Conservation (phyloP, 2,113 vertebrate genomes). For the Salvator merianae region DNA sequence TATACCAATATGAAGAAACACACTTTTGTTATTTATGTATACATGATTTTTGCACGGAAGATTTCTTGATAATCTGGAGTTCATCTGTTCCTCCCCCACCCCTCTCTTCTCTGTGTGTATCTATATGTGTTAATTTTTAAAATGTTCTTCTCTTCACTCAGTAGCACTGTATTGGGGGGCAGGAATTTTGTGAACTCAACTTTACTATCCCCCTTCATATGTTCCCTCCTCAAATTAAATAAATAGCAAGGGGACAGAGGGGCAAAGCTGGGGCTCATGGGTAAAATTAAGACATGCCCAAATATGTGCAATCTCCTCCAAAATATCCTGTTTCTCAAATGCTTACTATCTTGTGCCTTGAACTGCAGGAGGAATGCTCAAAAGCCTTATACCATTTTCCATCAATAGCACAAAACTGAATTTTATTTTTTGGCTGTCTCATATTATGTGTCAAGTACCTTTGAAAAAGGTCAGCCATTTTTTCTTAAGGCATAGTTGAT, state of each 20-base stretch:
- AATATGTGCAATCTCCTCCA: neutral
- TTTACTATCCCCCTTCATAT: too few species aligned
- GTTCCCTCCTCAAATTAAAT: too few species aligned
- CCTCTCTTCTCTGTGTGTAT: neutral
- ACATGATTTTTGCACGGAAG: neutral
- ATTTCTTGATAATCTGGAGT: neutral
- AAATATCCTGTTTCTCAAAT: neutral
- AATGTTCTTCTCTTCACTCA: neutral
- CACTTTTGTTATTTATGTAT: neutral
- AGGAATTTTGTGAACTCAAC: too few species aligned
- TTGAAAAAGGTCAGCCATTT: constrained; percentile 15
- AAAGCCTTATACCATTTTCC: neutral
- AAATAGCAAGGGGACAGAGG: too few species aligned
- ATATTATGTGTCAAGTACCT: neutral
- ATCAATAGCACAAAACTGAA: neutral
- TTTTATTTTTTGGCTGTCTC: neutral
- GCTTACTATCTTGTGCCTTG: neutral
- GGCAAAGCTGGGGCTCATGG: too few species aligned
- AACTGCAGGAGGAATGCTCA: neutral
- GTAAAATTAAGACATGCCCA: too few species aligned
- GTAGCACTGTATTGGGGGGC: too few species aligned
- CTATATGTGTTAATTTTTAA: too few species aligned
- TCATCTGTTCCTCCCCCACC: neutral
- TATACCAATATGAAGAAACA: neutral
- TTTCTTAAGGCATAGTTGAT: neutral